Evolutionary conservation across 2,113 vertebrate genomes (phyloP).

Genomic region (Calidris pugnax): DNA sequence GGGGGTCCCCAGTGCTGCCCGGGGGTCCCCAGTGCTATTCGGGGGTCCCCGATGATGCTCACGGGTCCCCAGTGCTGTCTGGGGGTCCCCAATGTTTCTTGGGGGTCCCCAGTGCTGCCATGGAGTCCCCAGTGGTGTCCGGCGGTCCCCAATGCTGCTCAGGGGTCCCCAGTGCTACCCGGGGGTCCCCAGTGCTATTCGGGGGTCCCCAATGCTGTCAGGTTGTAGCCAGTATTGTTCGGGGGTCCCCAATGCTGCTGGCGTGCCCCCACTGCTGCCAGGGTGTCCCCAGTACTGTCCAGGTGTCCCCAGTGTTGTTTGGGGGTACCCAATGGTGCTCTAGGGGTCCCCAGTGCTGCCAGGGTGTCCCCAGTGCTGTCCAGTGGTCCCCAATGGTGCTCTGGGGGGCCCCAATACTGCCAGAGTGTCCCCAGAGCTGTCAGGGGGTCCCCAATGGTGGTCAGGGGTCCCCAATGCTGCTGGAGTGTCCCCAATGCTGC

Average conservation of each 20-base stretch:
- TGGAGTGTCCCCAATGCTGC: too few relatives aligned
- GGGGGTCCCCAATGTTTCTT: too few relatives aligned
- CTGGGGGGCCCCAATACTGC: neutral
- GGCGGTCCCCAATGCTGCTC: neutral
- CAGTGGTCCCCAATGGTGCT: too few relatives aligned
- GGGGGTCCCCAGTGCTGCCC: neutral
- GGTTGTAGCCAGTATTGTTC: fast-evolving
- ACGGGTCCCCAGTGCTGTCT: fast-evolving
- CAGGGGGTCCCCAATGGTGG: neutral
- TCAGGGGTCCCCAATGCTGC: too few relatives aligned
- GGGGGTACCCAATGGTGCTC: fast-evolving
- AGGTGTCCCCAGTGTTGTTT: too few relatives aligned
- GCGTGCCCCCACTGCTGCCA: too few relatives aligned
- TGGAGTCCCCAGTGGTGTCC: fast-evolving
- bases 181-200: too few relatives aligned
- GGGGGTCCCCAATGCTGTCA: neutral
- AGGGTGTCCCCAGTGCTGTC: neutral
- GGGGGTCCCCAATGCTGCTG: neutral
- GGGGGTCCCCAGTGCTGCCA: fast-evolving
- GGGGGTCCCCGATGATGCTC: fast-evolving
- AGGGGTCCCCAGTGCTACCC: too few relatives aligned
- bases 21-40: fast-evolving
- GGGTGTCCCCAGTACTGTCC: too few relatives aligned
- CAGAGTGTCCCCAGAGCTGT: too few relatives aligned
- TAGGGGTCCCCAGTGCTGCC: too few relatives aligned